phyloP scores from a whole-genome alignment of 2,888 invertebrate genomes.

The Encarsia formosa region DNA sequence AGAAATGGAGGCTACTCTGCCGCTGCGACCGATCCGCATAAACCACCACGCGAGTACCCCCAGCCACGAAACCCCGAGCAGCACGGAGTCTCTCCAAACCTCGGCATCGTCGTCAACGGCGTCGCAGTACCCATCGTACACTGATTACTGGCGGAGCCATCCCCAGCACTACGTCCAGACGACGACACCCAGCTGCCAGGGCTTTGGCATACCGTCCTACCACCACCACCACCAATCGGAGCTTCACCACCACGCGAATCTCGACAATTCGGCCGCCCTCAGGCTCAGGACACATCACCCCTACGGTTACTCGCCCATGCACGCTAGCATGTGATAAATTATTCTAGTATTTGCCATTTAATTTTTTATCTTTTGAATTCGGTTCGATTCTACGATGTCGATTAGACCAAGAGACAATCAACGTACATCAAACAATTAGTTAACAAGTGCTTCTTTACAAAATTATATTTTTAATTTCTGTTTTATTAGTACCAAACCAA shows the following conservation, averaged over 20 bases:
- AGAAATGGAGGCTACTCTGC: slow-evolving; percentile 44
- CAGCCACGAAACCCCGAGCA: slow-evolving; percentile 11
- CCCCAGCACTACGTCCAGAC: slow-evolving; percentile 39
- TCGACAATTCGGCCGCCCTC: slow-evolving; percentile 37
- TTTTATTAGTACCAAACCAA: no score
- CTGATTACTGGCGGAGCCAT: slow-evolving; percentile 45
- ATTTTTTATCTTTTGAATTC: no score
- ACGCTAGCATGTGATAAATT: slow-evolving; percentile 47
- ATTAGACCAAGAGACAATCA: no score
- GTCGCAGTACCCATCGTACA: slow-evolving; percentile 42
- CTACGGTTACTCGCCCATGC: slow-evolving; percentile 46
- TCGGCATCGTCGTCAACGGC: slow-evolving; percentile 35
- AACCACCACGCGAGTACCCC: slow-evolving; percentile 32
- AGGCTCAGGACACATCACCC: slow-evolving; percentile 44
- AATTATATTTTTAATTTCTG: no score
- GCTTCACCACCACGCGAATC: slow-evolving; percentile 39
- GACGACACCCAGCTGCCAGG: slow-evolving; percentile 43
- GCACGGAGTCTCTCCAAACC: slow-evolving; percentile 27
- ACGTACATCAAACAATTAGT: no score
- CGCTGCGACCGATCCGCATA: slow-evolving; percentile 43
- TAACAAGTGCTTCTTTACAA: no score
- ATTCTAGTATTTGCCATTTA: no score
- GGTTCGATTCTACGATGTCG: no score
- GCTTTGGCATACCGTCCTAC: slow-evolving; percentile 38
- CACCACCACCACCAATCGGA: slow-evolving; percentile 8